Percentiles rank a stretch among this genome's conserved stretches.
phyloP scores from a whole-genome alignment of 2,888 invertebrate genomes.

The Epicampocera succincta region DNA sequence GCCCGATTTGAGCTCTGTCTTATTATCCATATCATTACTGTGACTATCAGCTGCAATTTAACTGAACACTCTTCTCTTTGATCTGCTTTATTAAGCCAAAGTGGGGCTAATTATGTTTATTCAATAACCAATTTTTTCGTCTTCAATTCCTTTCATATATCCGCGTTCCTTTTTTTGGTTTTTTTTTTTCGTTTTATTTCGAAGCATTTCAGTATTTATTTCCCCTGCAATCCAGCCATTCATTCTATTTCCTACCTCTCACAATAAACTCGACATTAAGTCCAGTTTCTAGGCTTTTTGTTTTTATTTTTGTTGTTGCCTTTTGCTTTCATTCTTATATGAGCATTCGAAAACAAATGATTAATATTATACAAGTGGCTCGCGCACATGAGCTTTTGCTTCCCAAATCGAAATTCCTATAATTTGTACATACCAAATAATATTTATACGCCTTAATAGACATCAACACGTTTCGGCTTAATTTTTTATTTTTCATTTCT shows the following conservation, averaged over 20 bases:
- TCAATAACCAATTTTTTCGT: slow-evolving; percentile 28
- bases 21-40: slow-evolving; percentile 26
- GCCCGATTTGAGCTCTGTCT: slow-evolving; percentile 11
- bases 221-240: slow-evolving; percentile 10
- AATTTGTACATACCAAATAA: slow-evolving; percentile 72
- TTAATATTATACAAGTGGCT: slow-evolving; percentile 73
- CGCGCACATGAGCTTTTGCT: slow-evolving; percentile 63
- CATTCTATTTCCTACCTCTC: slow-evolving; percentile 27
- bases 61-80: slow-evolving; percentile 15
- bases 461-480: slow-evolving; percentile 74
- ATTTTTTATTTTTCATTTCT: slow-evolving; percentile 10
- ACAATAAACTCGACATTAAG: slow-evolving; percentile 41
- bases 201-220: slow-evolving; percentile 45
- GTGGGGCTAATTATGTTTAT: slow-evolving; percentile 61
- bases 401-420: slow-evolving; percentile 61
- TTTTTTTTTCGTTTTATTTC: too few species aligned
- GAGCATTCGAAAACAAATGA: slow-evolving; percentile 73
- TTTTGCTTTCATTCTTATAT: slow-evolving; percentile 68
- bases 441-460: slow-evolving; percentile 78
- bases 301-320: slow-evolving; percentile 8
- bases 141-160: slow-evolving; percentile 51
- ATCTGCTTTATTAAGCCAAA: slow-evolving; percentile 37
- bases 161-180: slow-evolving; percentile 27
- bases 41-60: slow-evolving; percentile 43
- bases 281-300: slow-evolving; percentile 1